Evolutionary conservation across 2,797 vertebrate species (phyloP).

Genomic region (Thalassophryne amazonica): DNA sequence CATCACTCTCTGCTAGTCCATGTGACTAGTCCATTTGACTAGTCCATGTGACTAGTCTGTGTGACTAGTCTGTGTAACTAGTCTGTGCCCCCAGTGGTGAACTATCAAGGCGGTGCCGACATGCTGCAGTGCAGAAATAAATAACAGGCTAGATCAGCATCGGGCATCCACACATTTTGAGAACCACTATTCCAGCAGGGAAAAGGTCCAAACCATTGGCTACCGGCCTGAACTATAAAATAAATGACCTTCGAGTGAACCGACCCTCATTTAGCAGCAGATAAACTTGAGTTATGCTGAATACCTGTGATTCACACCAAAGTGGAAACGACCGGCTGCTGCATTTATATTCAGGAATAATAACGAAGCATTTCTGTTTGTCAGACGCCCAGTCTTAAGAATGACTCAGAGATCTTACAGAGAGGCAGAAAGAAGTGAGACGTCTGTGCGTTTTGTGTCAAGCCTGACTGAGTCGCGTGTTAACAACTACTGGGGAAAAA

Average conservation of each 20-base stretch:
- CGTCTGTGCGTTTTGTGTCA: constrained; percentile 23
- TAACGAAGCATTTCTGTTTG: constrained; percentile 20
- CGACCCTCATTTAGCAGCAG: background rate
- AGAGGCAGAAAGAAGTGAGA: constrained; percentile 31
- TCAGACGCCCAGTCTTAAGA: constrained; percentile 19
- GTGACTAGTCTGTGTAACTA: too few species aligned
- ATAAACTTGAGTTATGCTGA: constrained; percentile 5
- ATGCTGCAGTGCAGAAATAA: too few species aligned
- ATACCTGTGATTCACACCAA: constrained; percentile 11
- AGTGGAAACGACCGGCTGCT: constrained; percentile 7
- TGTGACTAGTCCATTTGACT: too few species aligned
- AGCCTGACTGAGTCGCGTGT: constrained; percentile 37
- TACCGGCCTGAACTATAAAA: background rate
- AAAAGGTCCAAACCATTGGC: background rate
- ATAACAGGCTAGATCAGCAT: too few species aligned
- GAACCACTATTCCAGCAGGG: background rate
- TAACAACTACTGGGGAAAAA: constrained; percentile 28
- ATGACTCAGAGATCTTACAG: constrained; percentile 35
- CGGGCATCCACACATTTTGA: background rate
- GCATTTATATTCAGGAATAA: constrained; percentile 39
- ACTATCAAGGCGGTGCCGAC: too few species aligned
- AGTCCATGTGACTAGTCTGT: too few species aligned
- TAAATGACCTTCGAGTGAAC: constrained; percentile 5
- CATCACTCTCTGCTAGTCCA: too few species aligned
- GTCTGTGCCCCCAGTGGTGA: too few species aligned